Conservation (phyloP, 53 echinoderm and acorn worm genomes). For the Henricia sp. region DNA sequence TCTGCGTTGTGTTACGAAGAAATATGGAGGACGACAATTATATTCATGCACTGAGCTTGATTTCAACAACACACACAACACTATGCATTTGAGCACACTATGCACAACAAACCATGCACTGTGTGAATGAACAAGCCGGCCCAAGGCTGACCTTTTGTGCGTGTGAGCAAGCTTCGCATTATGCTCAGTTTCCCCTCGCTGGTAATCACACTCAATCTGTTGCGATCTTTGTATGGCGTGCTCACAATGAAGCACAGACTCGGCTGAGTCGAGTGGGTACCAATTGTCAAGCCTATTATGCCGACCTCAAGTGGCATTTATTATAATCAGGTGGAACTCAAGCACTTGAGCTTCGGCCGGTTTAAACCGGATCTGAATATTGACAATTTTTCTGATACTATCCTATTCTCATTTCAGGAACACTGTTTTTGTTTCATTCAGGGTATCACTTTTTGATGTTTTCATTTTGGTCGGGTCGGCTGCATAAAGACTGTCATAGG, state of each 20-base stretch:
- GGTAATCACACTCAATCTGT: conserved; percentile 19
- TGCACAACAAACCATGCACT: too few relatives aligned
- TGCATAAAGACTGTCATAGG: too few relatives aligned
- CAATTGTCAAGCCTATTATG: conserved; percentile 1
- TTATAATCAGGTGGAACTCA: background rate
- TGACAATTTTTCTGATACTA: too few relatives aligned
- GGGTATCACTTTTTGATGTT: too few relatives aligned
- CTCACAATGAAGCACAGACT: background rate
- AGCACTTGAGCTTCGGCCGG: background rate
- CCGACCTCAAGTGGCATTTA: conserved; percentile 13
- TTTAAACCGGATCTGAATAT: too few relatives aligned
- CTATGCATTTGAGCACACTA: background rate
- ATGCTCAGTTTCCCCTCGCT: background rate
- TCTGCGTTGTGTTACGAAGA: too few relatives aligned
- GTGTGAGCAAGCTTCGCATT: conserved; percentile 38
- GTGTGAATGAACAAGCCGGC: too few relatives aligned
- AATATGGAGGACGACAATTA: too few relatives aligned
- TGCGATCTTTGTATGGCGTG: too few relatives aligned
- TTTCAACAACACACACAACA: background rate
- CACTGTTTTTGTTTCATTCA: too few relatives aligned
- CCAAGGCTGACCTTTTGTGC: conserved; percentile 56
- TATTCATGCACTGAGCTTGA: background rate
- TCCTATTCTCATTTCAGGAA: too few relatives aligned
- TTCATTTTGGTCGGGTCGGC: too few relatives aligned
- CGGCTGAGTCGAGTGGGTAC: background rate